Conservation (phyloP, 2,888 invertebrate genomes). For the Strigamia crassipes region DNA sequence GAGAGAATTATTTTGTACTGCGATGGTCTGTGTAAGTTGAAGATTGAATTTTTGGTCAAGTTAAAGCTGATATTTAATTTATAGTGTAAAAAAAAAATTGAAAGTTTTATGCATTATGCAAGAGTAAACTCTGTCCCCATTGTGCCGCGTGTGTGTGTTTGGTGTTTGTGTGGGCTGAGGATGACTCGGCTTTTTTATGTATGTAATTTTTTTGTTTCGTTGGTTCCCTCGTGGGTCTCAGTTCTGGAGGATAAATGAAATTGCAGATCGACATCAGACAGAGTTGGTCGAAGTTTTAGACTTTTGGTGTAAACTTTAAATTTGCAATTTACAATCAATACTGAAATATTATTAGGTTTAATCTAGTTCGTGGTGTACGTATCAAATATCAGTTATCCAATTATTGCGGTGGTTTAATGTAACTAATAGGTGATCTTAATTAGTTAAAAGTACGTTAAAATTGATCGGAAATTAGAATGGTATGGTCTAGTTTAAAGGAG, state of each 20-base stretch:
- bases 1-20: neutral
- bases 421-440: too few relatives aligned
- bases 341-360: neutral
- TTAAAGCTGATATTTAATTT: neutral
- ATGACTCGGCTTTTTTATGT: slow-evolving; percentile 25
- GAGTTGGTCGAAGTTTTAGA: neutral
- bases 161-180: slow-evolving; percentile 2
- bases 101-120: slow-evolving; percentile 3
- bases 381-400: too few relatives aligned
- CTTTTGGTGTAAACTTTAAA: neutral
- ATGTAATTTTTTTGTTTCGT: neutral
- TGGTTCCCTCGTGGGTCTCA: neutral
- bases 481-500: too few relatives aligned
- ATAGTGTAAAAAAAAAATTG: neutral
- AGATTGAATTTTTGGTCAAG: neutral
- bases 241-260: slow-evolving; percentile 4
- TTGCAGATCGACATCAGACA: slow-evolving; percentile 8
- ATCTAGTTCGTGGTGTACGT: too few relatives aligned
- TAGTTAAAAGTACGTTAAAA: too few relatives aligned
- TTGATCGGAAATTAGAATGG: too few relatives aligned
- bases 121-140: slow-evolving; percentile 7
- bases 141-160: neutral
- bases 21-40: neutral
- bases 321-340: neutral
- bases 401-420: too few relatives aligned